phyloP scores from a whole-genome alignment of 2,888 invertebrate species.

The Ectemnius continuus region DNA sequence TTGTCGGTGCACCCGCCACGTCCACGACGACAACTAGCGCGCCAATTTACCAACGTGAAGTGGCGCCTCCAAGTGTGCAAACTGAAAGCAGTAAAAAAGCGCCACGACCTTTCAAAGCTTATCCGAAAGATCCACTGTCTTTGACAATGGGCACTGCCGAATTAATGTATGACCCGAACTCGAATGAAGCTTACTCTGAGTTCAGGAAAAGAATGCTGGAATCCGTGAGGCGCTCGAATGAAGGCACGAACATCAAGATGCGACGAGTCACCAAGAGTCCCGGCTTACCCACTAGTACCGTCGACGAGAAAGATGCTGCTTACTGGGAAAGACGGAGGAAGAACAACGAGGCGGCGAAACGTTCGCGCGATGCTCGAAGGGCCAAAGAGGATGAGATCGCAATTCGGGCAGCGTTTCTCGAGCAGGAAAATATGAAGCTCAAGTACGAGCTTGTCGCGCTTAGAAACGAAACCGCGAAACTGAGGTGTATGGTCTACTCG shows the following conservation, averaged over 20 bases:
- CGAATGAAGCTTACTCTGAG: conserved; percentile 84
- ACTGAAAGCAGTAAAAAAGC: conserved; percentile 73
- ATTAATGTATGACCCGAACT: conserved; percentile 80
- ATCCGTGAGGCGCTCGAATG: conserved; percentile 83
- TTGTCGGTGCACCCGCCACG: conserved; percentile 25
- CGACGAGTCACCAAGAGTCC: conserved; percentile 74
- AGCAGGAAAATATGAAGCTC: conserved; percentile 91
- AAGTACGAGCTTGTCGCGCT: conserved; percentile 84
- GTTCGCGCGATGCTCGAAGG: conserved; percentile 93
- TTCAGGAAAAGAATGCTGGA: conserved; percentile 85
- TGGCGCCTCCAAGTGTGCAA: conserved; percentile 21
- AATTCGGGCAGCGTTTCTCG: conserved; percentile 90
- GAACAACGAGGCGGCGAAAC: conserved; percentile 97
- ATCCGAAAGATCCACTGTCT: conserved; percentile 84
- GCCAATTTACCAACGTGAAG: conserved; percentile 24
- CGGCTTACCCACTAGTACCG: conserved; percentile 58
- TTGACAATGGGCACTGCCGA: conserved; percentile 80
- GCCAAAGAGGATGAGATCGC: conserved; percentile 96
- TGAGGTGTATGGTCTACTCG: conserved; percentile 79
- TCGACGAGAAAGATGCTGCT: conserved; percentile 84
- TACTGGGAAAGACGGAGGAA: conserved; percentile 93
- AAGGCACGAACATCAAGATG: conserved; percentile 86
- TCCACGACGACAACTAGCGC: conserved; percentile 33
- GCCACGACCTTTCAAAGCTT: conserved; percentile 85
- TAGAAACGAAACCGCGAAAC: conserved; percentile 82